phyloP scores from a whole-genome alignment of 2,113 vertebrate genomes.

The Dasypus novemcinctus region DNA sequence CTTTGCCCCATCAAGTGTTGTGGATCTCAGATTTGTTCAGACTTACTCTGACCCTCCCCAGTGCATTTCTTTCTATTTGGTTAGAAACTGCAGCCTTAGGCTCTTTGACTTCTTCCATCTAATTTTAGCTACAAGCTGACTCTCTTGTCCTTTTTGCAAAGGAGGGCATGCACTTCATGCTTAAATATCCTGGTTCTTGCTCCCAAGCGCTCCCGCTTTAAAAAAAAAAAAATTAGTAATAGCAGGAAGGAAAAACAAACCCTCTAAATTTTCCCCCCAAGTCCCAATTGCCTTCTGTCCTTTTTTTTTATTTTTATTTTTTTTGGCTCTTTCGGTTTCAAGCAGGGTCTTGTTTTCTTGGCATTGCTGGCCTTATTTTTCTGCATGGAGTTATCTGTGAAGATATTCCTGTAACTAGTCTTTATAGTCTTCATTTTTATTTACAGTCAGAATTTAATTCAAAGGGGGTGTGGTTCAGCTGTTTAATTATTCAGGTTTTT shows the following conservation, averaged over 20 bases:
- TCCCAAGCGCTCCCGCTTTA: neutral
- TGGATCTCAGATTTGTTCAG: neutral
- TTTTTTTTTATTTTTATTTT: neutral
- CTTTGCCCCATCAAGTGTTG: too few relatives aligned
- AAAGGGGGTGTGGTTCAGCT: neutral
- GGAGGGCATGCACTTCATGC: constrained; percentile 33
- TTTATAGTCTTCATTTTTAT: neutral
- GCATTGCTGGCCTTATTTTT: neutral
- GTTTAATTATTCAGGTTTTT: neutral
- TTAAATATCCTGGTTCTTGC: neutral
- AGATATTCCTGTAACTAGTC: neutral
- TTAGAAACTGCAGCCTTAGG: neutral
- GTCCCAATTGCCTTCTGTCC: constrained; percentile 44
- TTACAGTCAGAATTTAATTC: neutral
- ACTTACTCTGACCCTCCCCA: neutral
- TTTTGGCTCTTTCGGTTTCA: neutral
- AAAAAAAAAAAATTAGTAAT: neutral
- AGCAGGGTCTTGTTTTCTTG: neutral
- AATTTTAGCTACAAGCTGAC: constrained; percentile 52
- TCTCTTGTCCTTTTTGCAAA: constrained; percentile 55
- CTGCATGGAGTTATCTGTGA: neutral
- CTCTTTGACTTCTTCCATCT: constrained; percentile 1
- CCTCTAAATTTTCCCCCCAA: neutral
- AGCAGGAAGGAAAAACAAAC: neutral
- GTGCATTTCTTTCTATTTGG: neutral